These are phyloP conservation scores for Sebastes dallii DNA, from an alignment of 2,797 vertebrate genomes.

Conservation along the genomic window DNA sequence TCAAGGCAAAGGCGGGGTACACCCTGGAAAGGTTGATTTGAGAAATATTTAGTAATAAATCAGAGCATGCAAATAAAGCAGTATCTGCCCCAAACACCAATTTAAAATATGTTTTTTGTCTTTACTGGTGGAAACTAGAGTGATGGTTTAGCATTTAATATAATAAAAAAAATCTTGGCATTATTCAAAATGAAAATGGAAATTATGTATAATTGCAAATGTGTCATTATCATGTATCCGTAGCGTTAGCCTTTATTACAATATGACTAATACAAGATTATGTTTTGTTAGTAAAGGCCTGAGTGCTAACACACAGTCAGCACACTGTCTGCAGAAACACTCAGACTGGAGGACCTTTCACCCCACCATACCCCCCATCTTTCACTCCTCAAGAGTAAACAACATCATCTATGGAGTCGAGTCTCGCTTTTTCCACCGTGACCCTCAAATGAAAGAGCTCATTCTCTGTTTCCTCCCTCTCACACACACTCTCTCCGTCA, in stretches of 20 bases:
- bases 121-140: neutral
- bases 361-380: conserved; percentile 35
- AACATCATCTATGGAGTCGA: conserved; percentile 65
- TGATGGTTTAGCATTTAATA: neutral
- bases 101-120: neutral
- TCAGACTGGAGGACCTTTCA: conserved; percentile 51
- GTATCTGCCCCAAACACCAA: neutral
- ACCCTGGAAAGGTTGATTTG: too few relatives aligned
- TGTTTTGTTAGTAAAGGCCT: conserved; percentile 6
- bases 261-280: conserved; percentile 10
- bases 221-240: neutral
- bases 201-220: neutral
- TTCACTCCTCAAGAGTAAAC: conserved; percentile 73
- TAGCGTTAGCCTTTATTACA: neutral
- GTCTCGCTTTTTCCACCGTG: conserved; percentile 67
- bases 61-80: neutral
- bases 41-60: neutral
- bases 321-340: conserved; percentile 22
- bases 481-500: conserved; percentile 39
- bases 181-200: neutral
- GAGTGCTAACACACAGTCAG: conserved; percentile 5
- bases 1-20: too few relatives aligned
- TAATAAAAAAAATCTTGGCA: neutral
- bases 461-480: conserved; percentile 63
- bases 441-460: conserved; percentile 77